Percentiles rank a stretch among this genome's conserved stretches.
Conservation (phyloP, 1,140 invertebrate species). For the Oncopodura yosiiana region DNA sequence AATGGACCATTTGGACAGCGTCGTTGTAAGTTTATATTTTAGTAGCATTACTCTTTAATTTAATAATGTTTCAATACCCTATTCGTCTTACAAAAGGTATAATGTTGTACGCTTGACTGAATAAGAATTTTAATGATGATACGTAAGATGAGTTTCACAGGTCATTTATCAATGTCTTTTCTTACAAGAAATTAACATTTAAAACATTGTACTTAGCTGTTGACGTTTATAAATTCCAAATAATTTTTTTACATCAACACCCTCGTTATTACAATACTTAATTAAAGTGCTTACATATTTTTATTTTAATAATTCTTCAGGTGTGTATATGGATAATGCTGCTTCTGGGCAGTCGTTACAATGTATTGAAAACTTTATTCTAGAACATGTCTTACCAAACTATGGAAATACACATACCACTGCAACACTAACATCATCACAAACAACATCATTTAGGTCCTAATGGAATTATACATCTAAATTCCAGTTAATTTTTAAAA, state of each 20-base stretch:
- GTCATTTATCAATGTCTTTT: too few species aligned
- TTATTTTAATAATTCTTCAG: slow-evolving; percentile 4
- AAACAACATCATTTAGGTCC: slow-evolving; percentile 46
- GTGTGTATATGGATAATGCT: slow-evolving; percentile 38
- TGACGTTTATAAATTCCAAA: neutral
- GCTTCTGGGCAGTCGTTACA: slow-evolving; percentile 43
- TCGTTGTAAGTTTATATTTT: slow-evolving; percentile 51
- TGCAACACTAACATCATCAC: slow-evolving; percentile 44
- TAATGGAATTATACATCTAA: neutral
- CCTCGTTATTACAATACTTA: neutral
- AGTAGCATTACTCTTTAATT: neutral
- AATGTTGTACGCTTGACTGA: neutral
- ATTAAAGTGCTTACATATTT: neutral
- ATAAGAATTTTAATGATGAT: neutral
- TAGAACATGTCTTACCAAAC: slow-evolving; percentile 45
- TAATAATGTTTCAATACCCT: neutral
- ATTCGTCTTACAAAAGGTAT: neutral
- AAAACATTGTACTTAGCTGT: neutral
- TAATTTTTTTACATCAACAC: neutral
- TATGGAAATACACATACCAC: slow-evolving; percentile 53
- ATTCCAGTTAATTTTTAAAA: neutral
- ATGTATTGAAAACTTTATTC: slow-evolving; percentile 49
- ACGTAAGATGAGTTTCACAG: neutral
- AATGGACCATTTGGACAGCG: slow-evolving; percentile 67
- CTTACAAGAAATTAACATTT: too few species aligned